Base-by-base conservation (phyloP, 2,888 invertebrate genomes). In the Drosophila anomalata region DNA sequence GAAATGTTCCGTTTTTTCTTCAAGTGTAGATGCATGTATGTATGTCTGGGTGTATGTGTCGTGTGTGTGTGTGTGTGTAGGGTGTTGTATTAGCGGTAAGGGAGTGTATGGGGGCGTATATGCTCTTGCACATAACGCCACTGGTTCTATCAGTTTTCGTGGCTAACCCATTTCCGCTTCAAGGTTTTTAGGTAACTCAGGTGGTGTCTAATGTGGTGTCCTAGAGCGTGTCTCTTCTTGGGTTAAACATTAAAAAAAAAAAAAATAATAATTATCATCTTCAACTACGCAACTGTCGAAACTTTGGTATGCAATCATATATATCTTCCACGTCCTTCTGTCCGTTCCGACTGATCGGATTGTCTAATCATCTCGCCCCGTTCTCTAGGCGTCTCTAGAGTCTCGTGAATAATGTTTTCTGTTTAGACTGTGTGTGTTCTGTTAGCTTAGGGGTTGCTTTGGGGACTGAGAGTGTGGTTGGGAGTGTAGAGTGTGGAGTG, bases 241-340 rank as follows among this genome's bases (percentile, higher is more conserved):
- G 26, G 26, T 57, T 33, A 57, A 57, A 57, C n/a, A 42, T 5
- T 33, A 17, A 17, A 58, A 58, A 41, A 39, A 39, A 52, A 50
- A 57, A 52, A 14, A 42, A 44, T 31, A 36, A 20, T 1, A 36
- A 11, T 17, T 24, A 24, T 20, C n/a, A n/a, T 29, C 51, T 39
- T 50, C 44, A 62, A 59, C 62, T 44, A 60, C 12, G 20, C 26
- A 62, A 36, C 26, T 48, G 46, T 36, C 36, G 50, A 54, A 29
- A 59, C 68, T 60, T 66, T 68, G 50, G 68, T 68, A 55, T 66
- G 42, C 36, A 14, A 44, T 66, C 17, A 12, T 29, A 29, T 29
- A 29, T 29, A 29, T n/a, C 12, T 20, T 33, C 14, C 24, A 14
- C 20, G 36, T 60, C 33, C 46, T 31, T 54, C 53, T 46, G 20